Evolutionary conservation across 2,888 invertebrate species (phyloP).

Genomic region (Lasius fuliginosus): DNA sequence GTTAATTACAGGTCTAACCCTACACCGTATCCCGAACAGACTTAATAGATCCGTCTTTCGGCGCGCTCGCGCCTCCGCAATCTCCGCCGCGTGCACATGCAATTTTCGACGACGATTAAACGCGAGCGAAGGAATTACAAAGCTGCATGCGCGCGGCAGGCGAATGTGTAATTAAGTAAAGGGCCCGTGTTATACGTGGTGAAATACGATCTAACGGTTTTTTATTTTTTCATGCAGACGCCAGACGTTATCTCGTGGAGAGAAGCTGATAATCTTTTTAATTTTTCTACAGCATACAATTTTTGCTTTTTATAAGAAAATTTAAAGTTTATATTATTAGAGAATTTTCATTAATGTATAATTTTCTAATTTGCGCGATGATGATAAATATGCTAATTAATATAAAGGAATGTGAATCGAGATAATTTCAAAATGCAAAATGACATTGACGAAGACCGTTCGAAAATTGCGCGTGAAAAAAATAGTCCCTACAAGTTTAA

Average conservation of each 20-base stretch:
- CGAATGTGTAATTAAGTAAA: slow-evolving; percentile 56
- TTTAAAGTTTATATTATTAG: background rate
- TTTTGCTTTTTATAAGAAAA: background rate
- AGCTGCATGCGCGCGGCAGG: slow-evolving; percentile 46
- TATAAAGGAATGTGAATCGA: background rate
- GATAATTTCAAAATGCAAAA: background rate
- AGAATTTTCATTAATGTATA: background rate
- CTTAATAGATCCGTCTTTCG: slow-evolving; percentile 84
- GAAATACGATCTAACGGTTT: slow-evolving; percentile 43
- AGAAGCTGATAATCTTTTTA: slow-evolving; percentile 3
- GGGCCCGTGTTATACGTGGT: slow-evolving; percentile 36
- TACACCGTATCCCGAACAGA: slow-evolving; percentile 74
- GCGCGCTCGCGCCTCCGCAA: slow-evolving; percentile 62
- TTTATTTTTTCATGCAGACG: slow-evolving; percentile 33
- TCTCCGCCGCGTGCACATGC: slow-evolving; percentile 50
- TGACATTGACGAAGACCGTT: background rate
- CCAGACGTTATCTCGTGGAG: background rate
- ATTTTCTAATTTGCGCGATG: background rate
- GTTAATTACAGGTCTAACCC: slow-evolving; percentile 86
- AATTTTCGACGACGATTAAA: slow-evolving; percentile 54
- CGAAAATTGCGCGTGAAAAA: background rate
- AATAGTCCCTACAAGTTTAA: background rate
- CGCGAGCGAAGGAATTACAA: slow-evolving; percentile 59
- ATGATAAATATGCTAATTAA: background rate
- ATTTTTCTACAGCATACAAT: background rate